Base-by-base conservation (phyloP, 2,113 vertebrate genomes). In the Poecilia latipinna region DNA sequence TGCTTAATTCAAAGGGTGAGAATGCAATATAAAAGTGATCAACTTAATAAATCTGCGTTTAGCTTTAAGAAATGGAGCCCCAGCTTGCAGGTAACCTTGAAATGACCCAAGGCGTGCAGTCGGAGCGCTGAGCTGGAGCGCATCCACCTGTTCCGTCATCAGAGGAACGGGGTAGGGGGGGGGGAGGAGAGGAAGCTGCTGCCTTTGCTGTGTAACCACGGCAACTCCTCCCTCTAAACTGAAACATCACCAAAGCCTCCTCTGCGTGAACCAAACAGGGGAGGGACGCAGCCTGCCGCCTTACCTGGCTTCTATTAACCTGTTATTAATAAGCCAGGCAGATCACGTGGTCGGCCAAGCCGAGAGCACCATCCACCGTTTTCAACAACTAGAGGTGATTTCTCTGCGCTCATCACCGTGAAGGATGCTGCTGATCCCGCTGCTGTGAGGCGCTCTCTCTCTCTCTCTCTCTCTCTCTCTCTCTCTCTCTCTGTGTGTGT, bases 191-290 rank as follows among this genome's bases (percentile, higher is more conserved):
- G 19, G 60, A 51, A 72, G 75, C 48, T 63, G 71, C 87, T 68
- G 86, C 74, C 62, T 68, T 85, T 83, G 82, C 88, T 80, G 72
- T 75, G 94, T 94, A 93, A 94, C 94, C 94, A 94, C 80, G 90
- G 90, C 88, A 93, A 94, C 93, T 89, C 89, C 91, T 90, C 86
- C 87, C 83, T 82, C 79, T 57, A 70, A 86, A 75, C 54, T 67
- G 83, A 84, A 74, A 70, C 82, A 80, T 86, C 86, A 88, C 80
- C 70, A 68, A 71, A 75, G 68, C 82, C 83, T 77, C 78, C 74
- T n/a, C 82, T 68, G 72, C 72, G 68, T 64, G 72, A 76, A 61
- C 73, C 19, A 66, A 35, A 33, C 22, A 51, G 32, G 70, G 72
- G 28, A 39, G 26, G 74, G 79, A 70, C 70, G 28, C 82, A 17